A percentile compares a stretch with the other conserved stretches of the same genome.
Conservation (phyloP, 2,797 vertebrate genomes). For the Gobionotothen gibberifrons region DNA sequence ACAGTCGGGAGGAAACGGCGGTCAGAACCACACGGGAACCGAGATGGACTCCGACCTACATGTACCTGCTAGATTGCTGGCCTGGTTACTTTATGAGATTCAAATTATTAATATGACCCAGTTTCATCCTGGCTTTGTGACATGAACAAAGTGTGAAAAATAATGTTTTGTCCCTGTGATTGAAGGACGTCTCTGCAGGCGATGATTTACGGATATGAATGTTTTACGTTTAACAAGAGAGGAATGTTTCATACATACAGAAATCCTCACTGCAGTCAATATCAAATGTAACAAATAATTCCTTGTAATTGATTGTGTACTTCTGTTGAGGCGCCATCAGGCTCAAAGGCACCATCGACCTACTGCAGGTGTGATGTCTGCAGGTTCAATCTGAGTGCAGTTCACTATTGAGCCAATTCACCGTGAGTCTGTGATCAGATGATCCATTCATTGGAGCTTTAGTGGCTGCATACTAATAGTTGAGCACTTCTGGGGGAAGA, state of each 20-base stretch:
- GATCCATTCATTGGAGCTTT: slow-evolving; percentile 11
- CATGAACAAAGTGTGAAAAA: slow-evolving; percentile 13
- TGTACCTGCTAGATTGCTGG: slow-evolving; percentile 62
- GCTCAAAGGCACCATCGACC: slow-evolving; percentile 19
- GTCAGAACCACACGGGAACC: slow-evolving; percentile 68
- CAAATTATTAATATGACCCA: slow-evolving; percentile 71
- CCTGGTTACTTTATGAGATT: slow-evolving; percentile 68
- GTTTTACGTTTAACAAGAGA: too few relatives aligned
- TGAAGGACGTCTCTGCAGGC: slow-evolving; percentile 37
- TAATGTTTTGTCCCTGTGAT: slow-evolving; percentile 18
- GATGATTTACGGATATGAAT: slow-evolving; percentile 13
- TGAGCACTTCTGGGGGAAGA: background rate
- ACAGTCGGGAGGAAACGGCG: slow-evolving; percentile 70
- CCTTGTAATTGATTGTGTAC: background rate
- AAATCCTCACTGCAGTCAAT: slow-evolving; percentile 19
- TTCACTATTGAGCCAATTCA: slow-evolving; percentile 7
- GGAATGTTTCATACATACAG: slow-evolving; percentile 1
- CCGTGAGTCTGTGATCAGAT: background rate
- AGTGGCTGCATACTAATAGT: background rate
- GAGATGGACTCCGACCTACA: slow-evolving; percentile 76
- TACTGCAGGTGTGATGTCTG: background rate
- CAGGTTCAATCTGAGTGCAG: background rate
- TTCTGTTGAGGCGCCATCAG: background rate
- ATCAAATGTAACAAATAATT: background rate
- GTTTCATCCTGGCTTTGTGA: slow-evolving; percentile 50